Conservation (phyloP, 1,140 invertebrate species). For the Mactra quadrangularis region DNA sequence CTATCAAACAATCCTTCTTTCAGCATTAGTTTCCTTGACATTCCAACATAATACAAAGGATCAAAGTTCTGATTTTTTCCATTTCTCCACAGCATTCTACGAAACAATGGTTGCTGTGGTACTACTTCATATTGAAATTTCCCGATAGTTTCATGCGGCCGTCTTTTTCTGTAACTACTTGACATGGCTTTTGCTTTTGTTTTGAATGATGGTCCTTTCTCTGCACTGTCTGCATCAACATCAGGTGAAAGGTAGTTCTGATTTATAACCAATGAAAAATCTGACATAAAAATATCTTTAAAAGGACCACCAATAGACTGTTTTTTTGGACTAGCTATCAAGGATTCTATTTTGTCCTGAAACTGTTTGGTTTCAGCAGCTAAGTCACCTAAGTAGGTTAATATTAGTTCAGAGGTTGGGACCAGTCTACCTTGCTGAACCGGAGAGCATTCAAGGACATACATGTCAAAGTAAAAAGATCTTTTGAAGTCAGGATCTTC, state of each 20-base stretch:
- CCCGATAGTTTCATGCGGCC: conserved; percentile 20
- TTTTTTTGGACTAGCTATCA: conserved; percentile 4
- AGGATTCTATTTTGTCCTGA: conserved; percentile 38
- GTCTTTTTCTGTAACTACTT: conserved; percentile 10
- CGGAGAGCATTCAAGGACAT: conserved; percentile 75
- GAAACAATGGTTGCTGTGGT: conserved; percentile 42
- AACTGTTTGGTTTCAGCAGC: conserved; percentile 32
- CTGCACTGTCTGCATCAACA: conserved; percentile 12
- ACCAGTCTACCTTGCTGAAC: conserved; percentile 74
- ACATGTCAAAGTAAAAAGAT: conserved; percentile 67
- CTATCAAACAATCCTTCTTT: conserved; percentile 72
- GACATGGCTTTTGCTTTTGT: conserved; percentile 23
- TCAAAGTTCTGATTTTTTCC: conserved; percentile 65
- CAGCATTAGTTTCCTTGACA: conserved; percentile 71
- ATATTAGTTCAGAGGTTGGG: conserved; percentile 71
- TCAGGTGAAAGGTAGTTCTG: conserved; percentile 33
- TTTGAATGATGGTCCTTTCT: conserved; percentile 20
- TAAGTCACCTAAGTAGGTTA: conserved; percentile 67
- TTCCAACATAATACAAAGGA: conserved; percentile 70
- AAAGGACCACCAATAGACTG: conserved; percentile 15
- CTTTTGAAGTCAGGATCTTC: conserved; percentile 68
- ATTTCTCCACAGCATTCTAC: conserved; percentile 50
- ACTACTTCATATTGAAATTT: conserved; percentile 58
- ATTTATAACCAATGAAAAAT: conserved; percentile 57
- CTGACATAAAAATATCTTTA: conserved; percentile 60